These are phyloP conservation scores for Paracanthobrama guichenoti DNA, from an alignment of 2,113 vertebrate genomes.

Conservation along the genomic window DNA sequence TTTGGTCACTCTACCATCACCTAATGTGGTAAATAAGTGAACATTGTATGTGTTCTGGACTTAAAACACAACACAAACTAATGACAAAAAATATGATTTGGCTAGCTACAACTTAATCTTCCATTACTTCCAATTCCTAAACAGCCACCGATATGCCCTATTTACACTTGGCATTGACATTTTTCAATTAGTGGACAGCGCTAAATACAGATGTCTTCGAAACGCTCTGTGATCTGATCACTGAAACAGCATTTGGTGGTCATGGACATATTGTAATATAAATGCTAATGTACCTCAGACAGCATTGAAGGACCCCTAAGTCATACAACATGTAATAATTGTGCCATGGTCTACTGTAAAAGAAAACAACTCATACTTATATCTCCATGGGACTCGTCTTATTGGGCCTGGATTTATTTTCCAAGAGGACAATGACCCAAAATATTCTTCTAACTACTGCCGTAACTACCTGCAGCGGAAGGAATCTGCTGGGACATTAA, in stretches of 20 bases:
- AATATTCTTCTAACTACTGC: too few relatives aligned
- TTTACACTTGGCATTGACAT: neutral
- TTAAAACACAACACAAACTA: too few relatives aligned
- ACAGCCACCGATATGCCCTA: neutral
- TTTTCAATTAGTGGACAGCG: neutral
- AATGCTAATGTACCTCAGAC: neutral
- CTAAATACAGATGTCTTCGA: neutral
- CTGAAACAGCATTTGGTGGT: neutral
- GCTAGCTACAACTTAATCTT: neutral
- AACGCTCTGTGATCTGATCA: neutral
- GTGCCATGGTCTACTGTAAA: neutral
- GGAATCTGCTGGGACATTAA: too few relatives aligned
- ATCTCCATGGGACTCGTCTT: neutral
- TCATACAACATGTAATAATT: neutral
- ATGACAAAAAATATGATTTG: neutral
- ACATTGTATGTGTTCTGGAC: neutral
- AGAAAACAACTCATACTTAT: neutral
- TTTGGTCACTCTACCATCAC: neutral
- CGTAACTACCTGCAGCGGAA: too few relatives aligned
- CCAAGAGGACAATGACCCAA: too few relatives aligned
- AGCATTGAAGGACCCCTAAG: neutral
- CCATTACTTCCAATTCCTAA: neutral
- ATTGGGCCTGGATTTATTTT: too few relatives aligned
- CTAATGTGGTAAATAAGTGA: constrained; percentile 16
- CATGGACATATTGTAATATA: neutral